These are phyloP conservation scores for Drepanosiphum platanoidis DNA, from an alignment of 2,888 invertebrate genomes.

Conservation along the genomic window DNA sequence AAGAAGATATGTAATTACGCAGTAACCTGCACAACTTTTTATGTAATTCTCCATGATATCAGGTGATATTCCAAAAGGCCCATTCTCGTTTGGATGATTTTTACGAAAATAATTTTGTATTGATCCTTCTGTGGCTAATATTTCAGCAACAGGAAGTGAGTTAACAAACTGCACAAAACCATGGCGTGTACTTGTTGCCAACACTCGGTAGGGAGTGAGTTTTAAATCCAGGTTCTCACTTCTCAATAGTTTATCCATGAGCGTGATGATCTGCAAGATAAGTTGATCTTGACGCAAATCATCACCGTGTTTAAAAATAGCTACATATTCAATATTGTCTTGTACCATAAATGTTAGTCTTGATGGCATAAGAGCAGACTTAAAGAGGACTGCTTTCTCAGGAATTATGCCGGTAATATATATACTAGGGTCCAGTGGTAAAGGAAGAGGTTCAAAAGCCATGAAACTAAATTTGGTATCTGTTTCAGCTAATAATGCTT, in stretches of 20 bases:
- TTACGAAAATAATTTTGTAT: constrained; percentile 94
- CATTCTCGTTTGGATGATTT: constrained; percentile 86
- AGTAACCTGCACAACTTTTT: constrained; percentile 94
- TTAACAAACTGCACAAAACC: constrained; percentile 96
- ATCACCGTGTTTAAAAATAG: constrained; percentile 98
- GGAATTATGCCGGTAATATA: constrained; percentile 88
- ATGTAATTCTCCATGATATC: constrained; percentile 99
- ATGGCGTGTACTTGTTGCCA: constrained; percentile 95
- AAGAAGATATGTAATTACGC: constrained; percentile 96
- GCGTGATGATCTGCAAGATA: constrained; percentile 95
- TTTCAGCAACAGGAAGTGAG: constrained; percentile 91
- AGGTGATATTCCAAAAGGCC: constrained; percentile 88
- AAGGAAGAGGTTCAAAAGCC: constrained; percentile 90
- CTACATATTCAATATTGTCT: constrained; percentile 85
- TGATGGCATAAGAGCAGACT: constrained; percentile 96
- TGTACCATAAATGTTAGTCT: constrained; percentile 87
- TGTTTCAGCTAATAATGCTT: constrained; percentile 82
- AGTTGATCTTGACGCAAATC: constrained; percentile 97
- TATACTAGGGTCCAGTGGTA: constrained; percentile 93
- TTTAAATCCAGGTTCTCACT: constrained; percentile 96
- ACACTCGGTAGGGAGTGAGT: constrained; percentile 92
- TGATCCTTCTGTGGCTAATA: constrained; percentile 84
- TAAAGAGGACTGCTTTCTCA: constrained; percentile 91
- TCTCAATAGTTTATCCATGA: constrained; percentile 95
- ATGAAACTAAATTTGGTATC: constrained; percentile 87